Conservation (phyloP, 2,113 vertebrate genomes). For the Myotis brandtii region DNA sequence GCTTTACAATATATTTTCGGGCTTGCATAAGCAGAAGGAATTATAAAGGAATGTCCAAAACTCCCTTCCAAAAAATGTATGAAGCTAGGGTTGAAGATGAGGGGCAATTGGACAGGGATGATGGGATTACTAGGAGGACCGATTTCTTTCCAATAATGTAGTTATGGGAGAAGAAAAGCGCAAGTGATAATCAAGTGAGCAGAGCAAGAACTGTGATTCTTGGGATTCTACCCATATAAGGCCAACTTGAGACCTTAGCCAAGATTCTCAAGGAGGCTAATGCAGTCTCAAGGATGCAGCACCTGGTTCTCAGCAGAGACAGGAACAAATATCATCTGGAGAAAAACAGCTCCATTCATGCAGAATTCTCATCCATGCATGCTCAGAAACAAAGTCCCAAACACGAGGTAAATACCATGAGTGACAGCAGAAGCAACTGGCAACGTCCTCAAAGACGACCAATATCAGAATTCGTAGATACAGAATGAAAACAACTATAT, state of each 20-base stretch:
- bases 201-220: background rate
- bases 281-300: background rate
- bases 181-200: background rate
- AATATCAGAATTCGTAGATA: background rate
- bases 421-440: background rate
- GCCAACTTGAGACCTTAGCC: background rate
- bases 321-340: background rate
- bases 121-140: background rate
- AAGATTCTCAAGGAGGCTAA: background rate
- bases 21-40: background rate
- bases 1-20: background rate
- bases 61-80: background rate
- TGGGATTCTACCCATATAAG: background rate
- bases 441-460: background rate
- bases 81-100: background rate
- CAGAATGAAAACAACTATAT: background rate
- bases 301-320: background rate
- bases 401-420: background rate
- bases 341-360: background rate
- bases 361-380: background rate
- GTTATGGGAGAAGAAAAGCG: background rate
- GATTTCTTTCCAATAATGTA: background rate
- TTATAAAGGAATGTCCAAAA: background rate
- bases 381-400: background rate
- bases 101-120: background rate